Evolutionary conservation across 2,113 vertebrate genomes (phyloP).

Genomic region (Oryzias javanicus): DNA sequence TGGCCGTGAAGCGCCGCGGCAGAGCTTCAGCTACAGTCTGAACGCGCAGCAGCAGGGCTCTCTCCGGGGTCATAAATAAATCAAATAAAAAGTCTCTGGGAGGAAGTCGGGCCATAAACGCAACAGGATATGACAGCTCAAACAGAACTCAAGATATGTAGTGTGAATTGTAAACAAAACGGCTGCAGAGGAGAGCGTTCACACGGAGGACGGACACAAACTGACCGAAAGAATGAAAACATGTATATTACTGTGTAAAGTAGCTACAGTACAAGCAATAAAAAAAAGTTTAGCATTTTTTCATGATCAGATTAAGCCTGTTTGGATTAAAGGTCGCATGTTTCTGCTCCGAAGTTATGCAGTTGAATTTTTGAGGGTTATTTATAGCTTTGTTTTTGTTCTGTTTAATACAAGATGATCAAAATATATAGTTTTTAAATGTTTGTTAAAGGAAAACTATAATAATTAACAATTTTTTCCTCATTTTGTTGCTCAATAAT

Average conservation of each 20-base stretch:
- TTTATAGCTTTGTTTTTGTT: no score
- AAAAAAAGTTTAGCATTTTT: no score
- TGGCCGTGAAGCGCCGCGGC: slow-evolving; percentile 7
- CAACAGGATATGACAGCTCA: slow-evolving; percentile 9
- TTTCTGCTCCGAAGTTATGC: background rate
- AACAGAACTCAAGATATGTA: slow-evolving; percentile 9
- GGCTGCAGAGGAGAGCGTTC: background rate
- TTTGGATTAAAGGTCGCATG: no score
- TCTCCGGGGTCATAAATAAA: slow-evolving; percentile 25
- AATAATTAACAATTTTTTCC: no score
- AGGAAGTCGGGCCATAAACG: slow-evolving; percentile 32
- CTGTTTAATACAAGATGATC: no score
- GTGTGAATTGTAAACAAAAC: slow-evolving; percentile 24
- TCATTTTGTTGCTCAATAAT: no score
- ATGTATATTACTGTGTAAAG: no score
- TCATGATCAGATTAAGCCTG: no score
- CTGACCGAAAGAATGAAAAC: background rate
- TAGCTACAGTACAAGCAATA: no score
- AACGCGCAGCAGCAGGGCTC: slow-evolving; percentile 11
- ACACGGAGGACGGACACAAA: background rate
- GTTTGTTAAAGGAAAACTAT: no score
- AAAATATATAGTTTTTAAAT: no score
- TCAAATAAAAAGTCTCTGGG: slow-evolving; percentile 9
- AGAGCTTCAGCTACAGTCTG: slow-evolving; percentile 9
- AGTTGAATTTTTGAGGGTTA: background rate